Evolutionary conservation across 2,888 invertebrate genomes (phyloP), one percentile per base, ranked within the genome.

Genomic region (Brachypalpus laphriformis): DNA sequence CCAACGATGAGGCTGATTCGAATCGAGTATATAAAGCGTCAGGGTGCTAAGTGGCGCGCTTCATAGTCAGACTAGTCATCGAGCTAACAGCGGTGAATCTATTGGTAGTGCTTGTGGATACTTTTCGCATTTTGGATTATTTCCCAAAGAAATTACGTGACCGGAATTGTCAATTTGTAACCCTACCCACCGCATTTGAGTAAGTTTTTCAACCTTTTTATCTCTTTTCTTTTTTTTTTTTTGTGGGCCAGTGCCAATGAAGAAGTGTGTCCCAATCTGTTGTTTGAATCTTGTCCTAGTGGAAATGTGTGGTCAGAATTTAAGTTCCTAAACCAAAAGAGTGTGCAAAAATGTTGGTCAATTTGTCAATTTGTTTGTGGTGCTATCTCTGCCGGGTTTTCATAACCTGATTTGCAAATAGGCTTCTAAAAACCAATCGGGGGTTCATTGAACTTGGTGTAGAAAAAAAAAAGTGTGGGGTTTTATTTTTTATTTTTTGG

Each of bases 21-120:
- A 16, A 16, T 42, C 47, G 51, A 28, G 71, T 75, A 85, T 85
- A 85, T 81, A 85, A 85, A 76, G 75, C 65, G 75, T 9, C 59
- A 37, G 70, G 65, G 80, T 80, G 80, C 59, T 80, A 75, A 85
- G 70, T 81, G 68, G 70, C 75, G 65, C 63, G 70, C 65, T 85
- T 81, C 80, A 80, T 65, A 80, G 75, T 85, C 45, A 75, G 59
- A 71, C 75, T 20, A 76, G 56, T 59, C 25, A 81, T 65, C 75
- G 75, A 49, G 25, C 54, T 66, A 72, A 54, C 47, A 71, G 65
- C 40, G 54, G 49, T 57, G 51, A 22, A 57, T 74, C 49, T 54
- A 75, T 37, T 40, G 34, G n/a, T 25, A 68, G 81, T 61, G 56
- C 57, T 57, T 68, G 70, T 71, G 63, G 65, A 70, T 68, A 45